Conservation (phyloP, 2,888 invertebrate genomes). For the Andricus quercusramuli region DNA sequence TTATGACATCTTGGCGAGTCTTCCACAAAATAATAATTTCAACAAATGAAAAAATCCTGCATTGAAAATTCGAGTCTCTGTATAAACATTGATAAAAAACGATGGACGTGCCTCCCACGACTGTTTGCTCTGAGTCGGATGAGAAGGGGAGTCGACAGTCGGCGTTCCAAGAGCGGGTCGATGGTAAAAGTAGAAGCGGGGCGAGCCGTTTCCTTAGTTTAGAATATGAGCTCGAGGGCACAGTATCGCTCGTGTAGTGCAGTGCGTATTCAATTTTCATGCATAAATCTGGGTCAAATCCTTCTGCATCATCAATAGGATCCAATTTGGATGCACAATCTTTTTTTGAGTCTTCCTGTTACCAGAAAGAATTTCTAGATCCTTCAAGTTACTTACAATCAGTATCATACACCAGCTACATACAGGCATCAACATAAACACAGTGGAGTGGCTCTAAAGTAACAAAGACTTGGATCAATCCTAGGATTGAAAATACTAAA, state of each 20-base stretch:
- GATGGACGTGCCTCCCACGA: not conserved
- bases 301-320: not conserved
- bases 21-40: too few species aligned
- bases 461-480: not conserved
- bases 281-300: slow-evolving; percentile 10
- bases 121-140: slow-evolving; percentile 36
- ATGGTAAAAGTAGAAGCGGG: slow-evolving; percentile 71
- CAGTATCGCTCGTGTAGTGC: slow-evolving; percentile 28
- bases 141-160: slow-evolving; percentile 50
- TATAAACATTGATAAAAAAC: not conserved
- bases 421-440: slow-evolving; percentile 2
- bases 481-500: not conserved
- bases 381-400: too few species aligned
- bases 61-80: too few species aligned
- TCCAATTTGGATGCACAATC: not conserved
- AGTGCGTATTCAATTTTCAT: slow-evolving; percentile 2
- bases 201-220: slow-evolving; percentile 58
- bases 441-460: not conserved
- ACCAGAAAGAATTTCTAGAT: not conserved
- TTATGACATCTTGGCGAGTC: too few species aligned
- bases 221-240: slow-evolving; percentile 50
- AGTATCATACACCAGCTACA: not conserved
- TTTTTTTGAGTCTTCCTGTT: not conserved
- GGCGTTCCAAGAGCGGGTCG: slow-evolving; percentile 65
- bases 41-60: too few species aligned